phyloP scores from a whole-genome alignment of 2,797 vertebrate genomes.

The Caiman crocodilus region DNA sequence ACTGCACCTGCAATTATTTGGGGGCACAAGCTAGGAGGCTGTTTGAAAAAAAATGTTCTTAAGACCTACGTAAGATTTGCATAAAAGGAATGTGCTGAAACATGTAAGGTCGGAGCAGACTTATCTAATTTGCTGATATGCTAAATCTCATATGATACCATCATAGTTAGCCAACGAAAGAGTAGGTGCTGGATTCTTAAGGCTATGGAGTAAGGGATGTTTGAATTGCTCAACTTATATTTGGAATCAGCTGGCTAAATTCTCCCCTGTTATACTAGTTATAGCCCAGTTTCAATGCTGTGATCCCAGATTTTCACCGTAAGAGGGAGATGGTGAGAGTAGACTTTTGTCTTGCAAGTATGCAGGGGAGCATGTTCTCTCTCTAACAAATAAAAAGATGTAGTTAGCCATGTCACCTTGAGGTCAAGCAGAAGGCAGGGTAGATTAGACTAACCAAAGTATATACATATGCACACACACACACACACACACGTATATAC shows the following conservation, averaged over 20 bases:
- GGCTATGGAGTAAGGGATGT: constrained; percentile 25
- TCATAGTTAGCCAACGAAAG: constrained; percentile 64
- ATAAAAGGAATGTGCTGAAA: constrained; percentile 69
- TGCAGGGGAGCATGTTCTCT: not conserved
- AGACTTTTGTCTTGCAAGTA: not conserved
- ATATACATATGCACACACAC: too few species aligned
- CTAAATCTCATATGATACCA: constrained; percentile 59
- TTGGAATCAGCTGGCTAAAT: constrained; percentile 61
- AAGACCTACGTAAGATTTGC: constrained; percentile 28
- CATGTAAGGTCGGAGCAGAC: constrained; percentile 34
- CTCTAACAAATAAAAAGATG: not conserved
- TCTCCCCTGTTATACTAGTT: constrained; percentile 27
- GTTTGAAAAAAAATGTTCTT: constrained; percentile 43
- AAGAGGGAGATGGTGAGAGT: not conserved
- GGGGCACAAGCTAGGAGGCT: constrained; percentile 49
- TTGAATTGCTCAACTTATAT: constrained; percentile 49
- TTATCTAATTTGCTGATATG: constrained; percentile 49
- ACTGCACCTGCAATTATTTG: constrained; percentile 71
- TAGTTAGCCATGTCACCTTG: too few species aligned
- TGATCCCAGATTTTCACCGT: constrained; percentile 23
- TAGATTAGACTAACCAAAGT: too few species aligned
- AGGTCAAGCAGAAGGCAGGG: too few species aligned
- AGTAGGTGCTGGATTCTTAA: constrained; percentile 38
- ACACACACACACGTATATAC: too few species aligned
- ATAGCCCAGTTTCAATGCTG: constrained; percentile 50